Evolutionary conservation across 2,888 invertebrate genomes (phyloP), one percentile per base, ranked within the genome.

Genomic region (Calameuta idolon): DNA sequence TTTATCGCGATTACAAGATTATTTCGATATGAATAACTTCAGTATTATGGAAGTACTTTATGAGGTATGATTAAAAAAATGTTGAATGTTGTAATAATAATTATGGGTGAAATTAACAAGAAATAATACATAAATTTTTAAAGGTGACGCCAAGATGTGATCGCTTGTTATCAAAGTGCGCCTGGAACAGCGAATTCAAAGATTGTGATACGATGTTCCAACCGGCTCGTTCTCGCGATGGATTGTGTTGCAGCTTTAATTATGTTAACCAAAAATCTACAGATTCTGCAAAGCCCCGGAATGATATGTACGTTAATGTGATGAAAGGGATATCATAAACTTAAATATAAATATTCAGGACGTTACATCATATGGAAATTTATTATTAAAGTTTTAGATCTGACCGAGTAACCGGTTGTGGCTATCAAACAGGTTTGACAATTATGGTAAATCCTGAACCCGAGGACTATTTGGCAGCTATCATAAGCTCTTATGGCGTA

Each of bases 241-340:
- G 94, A 35, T 87, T 93, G 1, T 96, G 96, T 82, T 96, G 96
- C 85, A 91, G 94, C 3, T 95, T 95, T 83, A 95, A 95, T 86
- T 94, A 94, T 84, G 93, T 92, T 76, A 94, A 93, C 0, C 84
- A 55, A 23, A 9, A 9, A 23, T 23, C 92, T 2, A 89, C 91
- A 30, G 88, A 86, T 76, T 86, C 89, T 69, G 85, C 83, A 31
- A 89, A 89, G 83, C 79, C 83, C 37, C 84, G 87, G 89, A 91
- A 84, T 30, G 31, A 12, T 12, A 71, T 71, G 31, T 34, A 23
- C 31, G 71, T 71, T 9, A 55, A 5, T 55, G 5, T 9, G 23
- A 55, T 9, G 15, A 55, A 23, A 23, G 9, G 23, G 23, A 23
- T 55, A 55, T 55, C 23, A 11, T n/a, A 12, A 31, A n/a, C 2